A percentile compares a stretch with the other conserved stretches of the same genome.
Conservation (phyloP, 2,113 vertebrate genomes). For the Ctenomys sociabilis region DNA sequence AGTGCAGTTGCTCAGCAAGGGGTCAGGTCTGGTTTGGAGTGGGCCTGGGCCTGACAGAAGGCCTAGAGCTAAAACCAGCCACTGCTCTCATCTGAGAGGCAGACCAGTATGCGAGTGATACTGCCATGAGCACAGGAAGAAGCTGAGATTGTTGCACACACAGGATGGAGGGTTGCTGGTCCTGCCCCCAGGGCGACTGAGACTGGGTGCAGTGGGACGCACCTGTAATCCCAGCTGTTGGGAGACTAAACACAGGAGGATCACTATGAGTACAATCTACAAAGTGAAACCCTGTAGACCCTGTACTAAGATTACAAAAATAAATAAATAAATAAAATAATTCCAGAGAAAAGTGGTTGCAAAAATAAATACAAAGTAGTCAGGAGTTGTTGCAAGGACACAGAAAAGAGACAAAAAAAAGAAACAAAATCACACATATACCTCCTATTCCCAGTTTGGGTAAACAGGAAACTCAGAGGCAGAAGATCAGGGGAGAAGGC, state of each 20-base stretch:
- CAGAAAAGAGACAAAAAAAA: neutral
- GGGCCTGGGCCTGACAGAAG: neutral
- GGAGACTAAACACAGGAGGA: too few relatives aligned
- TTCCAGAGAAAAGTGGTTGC: neutral
- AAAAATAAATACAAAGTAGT: neutral
- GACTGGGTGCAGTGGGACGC: too few relatives aligned
- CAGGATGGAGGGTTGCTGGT: neutral
- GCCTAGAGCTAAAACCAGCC: neutral
- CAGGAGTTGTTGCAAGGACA: neutral
- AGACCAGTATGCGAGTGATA: neutral
- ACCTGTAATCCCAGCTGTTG: too few relatives aligned
- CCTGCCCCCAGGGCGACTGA: too few relatives aligned
- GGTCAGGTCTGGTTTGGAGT: neutral
- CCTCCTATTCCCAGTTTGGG: neutral
- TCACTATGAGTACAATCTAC: too few relatives aligned
- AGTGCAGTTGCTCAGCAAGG: neutral
- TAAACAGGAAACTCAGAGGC: neutral
- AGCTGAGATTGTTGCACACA: neutral
- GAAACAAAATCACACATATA: neutral
- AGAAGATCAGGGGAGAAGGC: too few relatives aligned
- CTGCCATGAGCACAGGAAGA: neutral
- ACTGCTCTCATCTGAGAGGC: neutral
- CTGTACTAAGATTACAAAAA: too few relatives aligned
- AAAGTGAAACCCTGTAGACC: too few relatives aligned
- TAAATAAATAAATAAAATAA: neutral